Evolutionary conservation across 2,113 vertebrate species (phyloP), one percentile per base, ranked within the genome.

Genomic region (Synodontis membranacea): DNA sequence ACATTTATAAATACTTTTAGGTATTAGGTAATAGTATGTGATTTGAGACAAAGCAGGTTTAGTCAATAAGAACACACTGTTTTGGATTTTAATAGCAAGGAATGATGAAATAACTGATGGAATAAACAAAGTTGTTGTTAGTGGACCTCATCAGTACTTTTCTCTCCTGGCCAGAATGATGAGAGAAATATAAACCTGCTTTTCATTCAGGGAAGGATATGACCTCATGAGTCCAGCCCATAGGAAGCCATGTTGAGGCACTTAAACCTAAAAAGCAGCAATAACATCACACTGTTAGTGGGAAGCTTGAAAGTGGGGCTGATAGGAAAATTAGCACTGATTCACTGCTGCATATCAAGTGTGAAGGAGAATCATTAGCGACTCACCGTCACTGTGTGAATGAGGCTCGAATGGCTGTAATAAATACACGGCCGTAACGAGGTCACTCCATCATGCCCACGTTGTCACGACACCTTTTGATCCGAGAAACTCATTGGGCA

Each of bases 131-230:
- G 4, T 39, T 42, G 75, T 31, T 52, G 50, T 39, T 58, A 48
- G 52, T 58, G 42, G 10, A 75, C 83, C 9, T 42, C 72, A 78
- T 76, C 39, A 87, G 86, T 87, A 82, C 50, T 54, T 83, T 86
- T 82, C 76, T 75, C 93, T 92, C 60, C 88, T 85, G 90, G 93
- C 91, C 54, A 90, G 80, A 90, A 91, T 95, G 91, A 93, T 93
- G 87, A 75, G 83, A 85, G 78, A 86, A 84, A 88, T 90, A 89
- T 74, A 83, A 87, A 90, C 84, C 94, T 95, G 93, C 88, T 90
- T 94, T 93, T 94, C 93, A 95, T 94, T 95, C 91, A 89, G 93
- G 90, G 81, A 85, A 95, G 94, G 94, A 95, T 94, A 90, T 96
- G 94, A 96, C 94, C 94, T 96, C 88, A 94, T 95, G 92, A 93